Evolutionary conservation across 2,113 vertebrate species (phyloP).

Genomic region (Cyprinodon variegatus): DNA sequence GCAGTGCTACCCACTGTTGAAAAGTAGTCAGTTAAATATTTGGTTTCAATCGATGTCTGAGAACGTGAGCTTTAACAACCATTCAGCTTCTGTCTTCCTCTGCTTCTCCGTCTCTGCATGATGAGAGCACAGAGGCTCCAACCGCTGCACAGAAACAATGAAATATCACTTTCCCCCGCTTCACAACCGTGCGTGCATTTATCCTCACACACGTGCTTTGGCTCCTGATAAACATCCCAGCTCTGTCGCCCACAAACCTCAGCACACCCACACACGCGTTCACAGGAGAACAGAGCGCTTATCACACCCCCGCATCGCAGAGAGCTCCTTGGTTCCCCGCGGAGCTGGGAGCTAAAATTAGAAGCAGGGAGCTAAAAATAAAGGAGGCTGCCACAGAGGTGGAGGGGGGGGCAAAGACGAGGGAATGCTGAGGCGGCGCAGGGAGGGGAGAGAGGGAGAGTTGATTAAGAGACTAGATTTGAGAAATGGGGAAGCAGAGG

Average conservation of each 20-base stretch:
- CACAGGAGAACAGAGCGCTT: slow-evolving; percentile 37
- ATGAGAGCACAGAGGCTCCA: not conserved
- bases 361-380: slow-evolving; percentile 75
- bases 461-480: slow-evolving; percentile 27
- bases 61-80: not conserved
- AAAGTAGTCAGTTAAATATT: no score
- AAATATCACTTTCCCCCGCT: not conserved
- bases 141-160: not conserved
- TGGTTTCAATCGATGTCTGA: not conserved
- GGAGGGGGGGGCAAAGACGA: not conserved
- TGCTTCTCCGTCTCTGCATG: not conserved
- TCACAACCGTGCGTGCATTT: not conserved
- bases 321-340: slow-evolving; percentile 41
- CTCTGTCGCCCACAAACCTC: not conserved
- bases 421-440: slow-evolving; percentile 45
- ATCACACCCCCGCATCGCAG: slow-evolving; percentile 54
- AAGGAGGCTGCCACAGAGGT: slow-evolving; percentile 20
- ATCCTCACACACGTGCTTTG: not conserved
- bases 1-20: not conserved
- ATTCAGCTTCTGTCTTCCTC: not conserved
- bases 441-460: slow-evolving; percentile 12
- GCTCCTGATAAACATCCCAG: slow-evolving; percentile 8
- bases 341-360: slow-evolving; percentile 68
- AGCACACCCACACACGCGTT: not conserved
- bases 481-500: slow-evolving; percentile 14